Base-by-base conservation (phyloP, 2,888 invertebrate species). In the Campaea margaritaria region DNA sequence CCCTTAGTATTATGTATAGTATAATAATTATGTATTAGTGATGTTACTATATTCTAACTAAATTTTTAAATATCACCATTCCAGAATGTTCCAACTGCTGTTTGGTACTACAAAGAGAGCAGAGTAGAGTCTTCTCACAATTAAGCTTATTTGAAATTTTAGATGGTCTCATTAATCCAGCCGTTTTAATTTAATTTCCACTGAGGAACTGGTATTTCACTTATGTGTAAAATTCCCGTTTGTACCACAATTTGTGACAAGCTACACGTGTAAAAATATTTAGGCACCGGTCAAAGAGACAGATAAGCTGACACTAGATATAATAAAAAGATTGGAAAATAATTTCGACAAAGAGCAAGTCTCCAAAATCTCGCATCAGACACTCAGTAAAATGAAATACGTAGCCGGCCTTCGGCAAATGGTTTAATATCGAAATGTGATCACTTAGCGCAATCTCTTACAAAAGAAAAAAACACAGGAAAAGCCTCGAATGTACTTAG, bases 401-500 rank as follows among this genome's bases (percentile, higher is more conserved):
- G 91, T 87, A 86, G 86, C 87, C 87, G 90, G 89, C 89, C 89
- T 88, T 87, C 89, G 85, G 88, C 88, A 91, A 91, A 91, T 90
- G 91, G 91, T 90, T 91, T 91, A 91, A 92, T 92, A 92, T 91
- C 91, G 91, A 91, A 92, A 92, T 91, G 92, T 91, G 91, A 91
- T 92, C 91, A 92, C 91, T 91, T 92, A 91, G 91, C 89, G 90
- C 89, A 91, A 91, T 91, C 91, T 91, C 90, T 86, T 86, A 90
- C 89, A 90, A 91, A 88, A 87, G 87, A 21, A 86, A 86, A 87
- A 85, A 88, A 83, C 82, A 84, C 81, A 82, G 86, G 83, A 82
- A 82, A 83, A 81, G 74, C 80, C 76, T 79, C 79, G 73, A 86
- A 87, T 81, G 83, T 89, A 87, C 86, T 85, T 87, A 86, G 87